Percentiles rank a stretch among this genome's conserved stretches.
These are phyloP conservation scores for Thinocorus orbignyianus DNA, from an alignment of 2,113 vertebrate genomes.

Conservation along the genomic window DNA sequence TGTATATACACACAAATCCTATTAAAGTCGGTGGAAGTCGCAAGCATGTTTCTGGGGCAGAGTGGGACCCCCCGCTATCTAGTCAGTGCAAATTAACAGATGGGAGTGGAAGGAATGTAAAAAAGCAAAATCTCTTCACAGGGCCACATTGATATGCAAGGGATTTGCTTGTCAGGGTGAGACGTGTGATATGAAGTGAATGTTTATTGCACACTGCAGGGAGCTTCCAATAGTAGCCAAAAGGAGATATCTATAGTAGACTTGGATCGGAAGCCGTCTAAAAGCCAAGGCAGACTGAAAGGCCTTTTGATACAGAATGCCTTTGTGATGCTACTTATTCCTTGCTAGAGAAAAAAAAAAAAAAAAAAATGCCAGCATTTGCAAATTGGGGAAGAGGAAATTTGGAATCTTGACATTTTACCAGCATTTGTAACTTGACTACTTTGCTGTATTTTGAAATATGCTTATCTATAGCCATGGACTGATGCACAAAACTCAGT, in stretches of 20 bases:
- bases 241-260: constrained; percentile 33
- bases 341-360: neutral
- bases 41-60: constrained; percentile 45
- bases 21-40: constrained; percentile 19
- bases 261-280: constrained; percentile 35
- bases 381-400: neutral
- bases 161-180: constrained; percentile 56
- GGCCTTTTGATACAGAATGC: constrained; percentile 13
- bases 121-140: constrained; percentile 61
- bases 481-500: neutral
- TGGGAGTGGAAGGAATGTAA: constrained; percentile 61
- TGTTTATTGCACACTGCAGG: constrained; percentile 60
- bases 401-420: neutral
- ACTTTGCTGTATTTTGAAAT: neutral
- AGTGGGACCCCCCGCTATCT: constrained; percentile 59
- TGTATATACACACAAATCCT: constrained; percentile 2
- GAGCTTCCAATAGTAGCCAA: constrained; percentile 52
- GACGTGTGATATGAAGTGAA: constrained; percentile 64
- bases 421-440: neutral
- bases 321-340: constrained; percentile 2
- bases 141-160: constrained; percentile 61
- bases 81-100: constrained; percentile 62
- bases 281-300: constrained; percentile 44
- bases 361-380: neutral
- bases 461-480: neutral